These are phyloP conservation scores for Calephelis nemesis DNA, from an alignment of 1,140 invertebrate genomes.

Conservation along the genomic window DNA sequence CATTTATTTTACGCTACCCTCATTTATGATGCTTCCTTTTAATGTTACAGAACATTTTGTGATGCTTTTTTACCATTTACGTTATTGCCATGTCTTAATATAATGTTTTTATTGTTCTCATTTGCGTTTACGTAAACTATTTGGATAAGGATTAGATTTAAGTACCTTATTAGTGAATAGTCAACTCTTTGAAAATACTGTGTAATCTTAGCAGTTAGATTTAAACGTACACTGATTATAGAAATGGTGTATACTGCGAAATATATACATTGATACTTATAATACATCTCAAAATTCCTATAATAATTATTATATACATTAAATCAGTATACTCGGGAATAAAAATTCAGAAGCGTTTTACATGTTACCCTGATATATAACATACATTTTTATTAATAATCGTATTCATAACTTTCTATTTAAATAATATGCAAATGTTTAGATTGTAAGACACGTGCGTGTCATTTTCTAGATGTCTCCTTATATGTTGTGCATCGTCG, in stretches of 20 bases:
- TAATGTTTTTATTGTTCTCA: slow-evolving; percentile 56
- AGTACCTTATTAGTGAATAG: slow-evolving; percentile 67
- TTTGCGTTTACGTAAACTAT: slow-evolving; percentile 65
- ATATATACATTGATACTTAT: slow-evolving; percentile 5
- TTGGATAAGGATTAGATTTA: slow-evolving; percentile 61
- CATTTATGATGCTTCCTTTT: slow-evolving; percentile 66
- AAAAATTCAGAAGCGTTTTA: slow-evolving; percentile 55
- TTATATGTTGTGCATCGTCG: slow-evolving; percentile 68
- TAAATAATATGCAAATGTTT: slow-evolving; percentile 58
- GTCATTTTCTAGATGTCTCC: slow-evolving; percentile 69
- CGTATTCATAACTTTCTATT: slow-evolving; percentile 66
- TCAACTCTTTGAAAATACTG: slow-evolving; percentile 62
- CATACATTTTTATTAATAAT: slow-evolving; percentile 70
- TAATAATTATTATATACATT: slow-evolving; percentile 17
- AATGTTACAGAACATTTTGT: slow-evolving; percentile 61
- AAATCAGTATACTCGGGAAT: slow-evolving; percentile 38
- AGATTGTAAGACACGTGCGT: slow-evolving; percentile 63
- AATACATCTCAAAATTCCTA: slow-evolving; percentile 19
- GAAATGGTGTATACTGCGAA: slow-evolving; percentile 6
- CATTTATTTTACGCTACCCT: slow-evolving; percentile 48
- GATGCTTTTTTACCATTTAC: slow-evolving; percentile 65
- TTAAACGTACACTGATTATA: slow-evolving; percentile 40
- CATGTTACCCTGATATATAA: slow-evolving; percentile 63
- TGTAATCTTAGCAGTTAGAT: slow-evolving; percentile 70
- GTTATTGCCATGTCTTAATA: slow-evolving; percentile 57